Percentiles rank a stretch among this genome's conserved stretches.
Evolutionary conservation across 2,797 vertebrate species (phyloP).

Genomic region (Myotis myotis): DNA sequence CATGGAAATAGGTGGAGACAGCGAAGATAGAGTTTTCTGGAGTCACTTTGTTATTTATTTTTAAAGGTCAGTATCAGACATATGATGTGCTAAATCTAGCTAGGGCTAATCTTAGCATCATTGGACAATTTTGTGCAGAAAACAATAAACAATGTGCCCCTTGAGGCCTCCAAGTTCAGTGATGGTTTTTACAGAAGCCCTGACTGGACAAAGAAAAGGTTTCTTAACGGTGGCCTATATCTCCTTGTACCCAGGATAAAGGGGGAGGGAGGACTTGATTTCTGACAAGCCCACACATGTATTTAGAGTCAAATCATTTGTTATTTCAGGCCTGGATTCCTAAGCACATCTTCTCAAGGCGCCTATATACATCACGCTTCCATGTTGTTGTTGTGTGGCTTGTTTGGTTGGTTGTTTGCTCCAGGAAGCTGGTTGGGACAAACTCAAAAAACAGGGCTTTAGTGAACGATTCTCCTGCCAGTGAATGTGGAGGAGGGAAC

Average conservation of each 20-base stretch:
- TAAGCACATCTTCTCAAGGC: slow-evolving; percentile 70
- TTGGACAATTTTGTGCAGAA: not conserved
- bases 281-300: not conserved
- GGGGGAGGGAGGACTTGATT: not conserved
- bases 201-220: not conserved
- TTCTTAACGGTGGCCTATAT: not conserved
- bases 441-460: slow-evolving; percentile 75
- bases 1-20: not conserved
- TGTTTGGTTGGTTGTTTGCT: slow-evolving; percentile 2
- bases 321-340: slow-evolving; percentile 79
- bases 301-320: slow-evolving; percentile 72
- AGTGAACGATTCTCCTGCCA: slow-evolving; percentile 79
- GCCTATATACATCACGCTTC: slow-evolving; percentile 57
- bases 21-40: not conserved
- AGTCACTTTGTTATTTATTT: slow-evolving; percentile 5
- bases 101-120: not conserved
- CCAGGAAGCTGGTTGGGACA: slow-evolving; percentile 72
- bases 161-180: not conserved
- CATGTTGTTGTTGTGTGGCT: slow-evolving; percentile 67
- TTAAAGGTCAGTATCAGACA: not conserved
- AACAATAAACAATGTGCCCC: not conserved
- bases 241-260: not conserved
- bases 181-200: not conserved
- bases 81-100: not conserved
- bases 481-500: slow-evolving; percentile 69